These are phyloP conservation scores for Sturnus vulgaris DNA, from an alignment of 2,113 vertebrate species.

Conservation along the genomic window DNA sequence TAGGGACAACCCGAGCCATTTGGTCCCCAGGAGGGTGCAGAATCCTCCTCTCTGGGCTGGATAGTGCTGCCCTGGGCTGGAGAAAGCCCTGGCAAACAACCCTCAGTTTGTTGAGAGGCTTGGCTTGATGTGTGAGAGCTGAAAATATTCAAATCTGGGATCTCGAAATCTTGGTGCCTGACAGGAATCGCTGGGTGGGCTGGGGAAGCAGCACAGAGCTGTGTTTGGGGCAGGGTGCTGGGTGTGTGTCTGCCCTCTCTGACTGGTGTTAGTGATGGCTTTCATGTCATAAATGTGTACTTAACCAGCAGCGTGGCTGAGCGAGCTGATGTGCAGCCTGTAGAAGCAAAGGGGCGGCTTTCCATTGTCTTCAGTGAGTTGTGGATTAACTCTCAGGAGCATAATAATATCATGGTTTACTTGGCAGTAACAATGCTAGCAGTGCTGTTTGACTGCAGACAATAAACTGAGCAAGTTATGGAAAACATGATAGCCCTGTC, in stretches of 20 bases:
- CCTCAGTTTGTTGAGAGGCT: neutral
- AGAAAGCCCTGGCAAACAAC: neutral
- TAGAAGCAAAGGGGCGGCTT: neutral
- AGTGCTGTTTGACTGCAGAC: slow-evolving; percentile 34
- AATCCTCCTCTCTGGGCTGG: neutral
- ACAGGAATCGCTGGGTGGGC: neutral
- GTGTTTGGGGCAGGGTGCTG: neutral
- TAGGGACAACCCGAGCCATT: fast-evolving
- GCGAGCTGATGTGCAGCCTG: neutral
- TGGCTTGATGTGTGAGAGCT: neutral
- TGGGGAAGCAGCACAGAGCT: neutral
- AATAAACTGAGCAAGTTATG: slow-evolving; percentile 17
- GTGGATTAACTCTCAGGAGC: slow-evolving; percentile 25
- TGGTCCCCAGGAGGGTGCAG: neutral
- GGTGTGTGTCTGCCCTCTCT: neutral
- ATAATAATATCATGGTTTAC: slow-evolving; percentile 44
- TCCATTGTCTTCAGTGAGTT: slow-evolving; percentile 20
- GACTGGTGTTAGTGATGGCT: neutral
- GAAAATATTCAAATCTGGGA: neutral
- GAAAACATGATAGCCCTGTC: slow-evolving; percentile 29
- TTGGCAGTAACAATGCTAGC: slow-evolving; percentile 50
- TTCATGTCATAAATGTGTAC: neutral
- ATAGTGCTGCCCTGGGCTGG: neutral
- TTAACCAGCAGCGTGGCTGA: neutral
- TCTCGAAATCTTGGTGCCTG: fast-evolving